A percentile compares a stretch with the other conserved stretches of the same genome.
Conservation (phyloP, 2,888 invertebrate species). For the Oscheius sp. region DNA sequence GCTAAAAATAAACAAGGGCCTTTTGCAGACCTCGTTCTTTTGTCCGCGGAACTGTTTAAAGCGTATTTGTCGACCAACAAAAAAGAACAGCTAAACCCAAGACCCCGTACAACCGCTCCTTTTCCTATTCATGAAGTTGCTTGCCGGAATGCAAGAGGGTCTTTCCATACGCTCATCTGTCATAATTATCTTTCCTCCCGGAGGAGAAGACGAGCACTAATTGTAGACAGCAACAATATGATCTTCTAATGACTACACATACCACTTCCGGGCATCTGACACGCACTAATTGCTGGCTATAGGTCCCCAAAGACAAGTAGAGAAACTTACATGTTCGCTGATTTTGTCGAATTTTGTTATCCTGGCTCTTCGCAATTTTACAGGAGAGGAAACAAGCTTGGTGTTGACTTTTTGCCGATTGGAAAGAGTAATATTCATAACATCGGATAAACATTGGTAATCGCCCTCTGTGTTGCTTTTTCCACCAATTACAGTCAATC, state of each 20-base stretch:
- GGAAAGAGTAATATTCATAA: conserved; percentile 58
- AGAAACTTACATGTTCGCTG: conserved; percentile 55
- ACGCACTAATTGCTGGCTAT: conserved; percentile 28
- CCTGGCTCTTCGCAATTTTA: conserved; percentile 63
- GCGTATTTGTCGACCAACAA: no score
- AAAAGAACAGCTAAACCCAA: no score
- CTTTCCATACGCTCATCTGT: conserved; percentile 16
- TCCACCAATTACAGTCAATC: conserved; percentile 47
- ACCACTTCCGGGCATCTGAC: conserved; percentile 8
- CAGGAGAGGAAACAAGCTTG: conserved; percentile 65
- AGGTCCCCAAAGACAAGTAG: neutral
- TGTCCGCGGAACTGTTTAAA: no score
- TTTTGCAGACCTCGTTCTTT: no score
- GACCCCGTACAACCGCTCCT: neutral
- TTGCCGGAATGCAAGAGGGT: conserved; percentile 14
- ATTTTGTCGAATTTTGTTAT: conserved; percentile 68
- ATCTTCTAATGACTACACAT: conserved; percentile 31
- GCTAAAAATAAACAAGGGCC: neutral
- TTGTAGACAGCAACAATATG: conserved; percentile 33
- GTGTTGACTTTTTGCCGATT: conserved; percentile 57
- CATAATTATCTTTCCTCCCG: conserved; percentile 26
- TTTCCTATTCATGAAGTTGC: conserved; percentile 10
- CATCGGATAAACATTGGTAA: conserved; percentile 66
- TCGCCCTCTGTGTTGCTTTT: conserved; percentile 62
- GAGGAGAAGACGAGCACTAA: conserved; percentile 26